Evolutionary conservation across 2,888 invertebrate genomes (phyloP).

Genomic region (Drosophila hamatofila): DNA sequence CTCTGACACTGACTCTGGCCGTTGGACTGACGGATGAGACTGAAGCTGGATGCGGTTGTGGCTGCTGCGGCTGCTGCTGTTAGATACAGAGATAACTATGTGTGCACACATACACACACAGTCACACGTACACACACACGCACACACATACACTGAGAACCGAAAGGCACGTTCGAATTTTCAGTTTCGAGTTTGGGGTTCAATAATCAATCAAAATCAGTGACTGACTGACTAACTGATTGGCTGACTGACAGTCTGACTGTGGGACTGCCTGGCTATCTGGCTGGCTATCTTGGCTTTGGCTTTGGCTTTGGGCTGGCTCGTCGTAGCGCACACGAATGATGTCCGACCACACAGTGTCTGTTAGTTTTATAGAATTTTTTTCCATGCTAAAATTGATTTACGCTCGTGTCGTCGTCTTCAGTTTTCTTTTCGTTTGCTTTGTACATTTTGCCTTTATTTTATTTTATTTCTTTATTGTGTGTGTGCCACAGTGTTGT

Average conservation of each 20-base stretch:
- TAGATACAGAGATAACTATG: slow-evolving; percentile 57
- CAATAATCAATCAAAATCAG: slow-evolving; percentile 75
- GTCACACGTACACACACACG: background rate
- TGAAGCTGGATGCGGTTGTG: slow-evolving; percentile 44
- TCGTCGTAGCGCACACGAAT: slow-evolving; percentile 75
- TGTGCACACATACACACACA: slow-evolving; percentile 18
- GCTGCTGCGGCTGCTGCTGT: slow-evolving; percentile 48
- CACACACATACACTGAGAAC: background rate
- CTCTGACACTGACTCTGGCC: slow-evolving; percentile 47
- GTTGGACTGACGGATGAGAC: slow-evolving; percentile 48
- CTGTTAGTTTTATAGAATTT: slow-evolving; percentile 84
- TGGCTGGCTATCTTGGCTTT: slow-evolving; percentile 47
- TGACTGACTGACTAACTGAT: slow-evolving; percentile 35
- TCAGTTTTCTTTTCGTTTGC: slow-evolving; percentile 77
- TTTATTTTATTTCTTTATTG: slow-evolving; percentile 42
- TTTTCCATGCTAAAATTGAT: slow-evolving; percentile 79
- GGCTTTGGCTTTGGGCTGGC: slow-evolving; percentile 57
- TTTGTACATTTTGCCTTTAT: slow-evolving; percentile 73
- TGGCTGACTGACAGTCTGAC: slow-evolving; percentile 30
- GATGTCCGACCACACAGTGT: slow-evolving; percentile 79
- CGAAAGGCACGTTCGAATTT: slow-evolving; percentile 45
- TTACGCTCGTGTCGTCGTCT: slow-evolving; percentile 80
- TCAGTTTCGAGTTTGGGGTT: slow-evolving; percentile 60
- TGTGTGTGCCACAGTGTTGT: slow-evolving; percentile 4
- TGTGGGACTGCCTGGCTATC: slow-evolving; percentile 27